Conservation (phyloP, 2,113 vertebrate species). For the Nesoenas mayeri region DNA sequence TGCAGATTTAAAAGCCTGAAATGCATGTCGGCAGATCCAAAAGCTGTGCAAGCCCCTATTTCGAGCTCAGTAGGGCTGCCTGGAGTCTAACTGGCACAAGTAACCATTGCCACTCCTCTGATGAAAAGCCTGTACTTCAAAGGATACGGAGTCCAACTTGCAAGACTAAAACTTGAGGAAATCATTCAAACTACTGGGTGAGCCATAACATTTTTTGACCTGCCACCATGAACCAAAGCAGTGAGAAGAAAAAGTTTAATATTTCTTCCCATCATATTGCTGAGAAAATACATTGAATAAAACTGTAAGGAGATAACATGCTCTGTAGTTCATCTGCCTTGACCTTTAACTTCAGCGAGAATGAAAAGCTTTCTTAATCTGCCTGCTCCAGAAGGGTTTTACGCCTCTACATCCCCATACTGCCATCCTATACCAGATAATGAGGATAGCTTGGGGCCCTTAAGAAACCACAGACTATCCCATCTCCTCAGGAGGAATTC, state of each 20-base stretch:
- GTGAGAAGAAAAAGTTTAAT: conserved; percentile 24
- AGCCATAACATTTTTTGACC: conserved; percentile 55
- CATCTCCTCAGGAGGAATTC: neutral
- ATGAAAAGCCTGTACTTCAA: conserved; percentile 20
- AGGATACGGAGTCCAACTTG: neutral
- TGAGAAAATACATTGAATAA: conserved; percentile 7
- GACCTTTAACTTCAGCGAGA: neutral
- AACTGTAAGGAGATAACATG: neutral
- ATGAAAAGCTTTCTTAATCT: conserved; percentile 37
- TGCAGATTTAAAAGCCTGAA: neutral
- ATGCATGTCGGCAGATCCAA: neutral
- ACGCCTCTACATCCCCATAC: neutral
- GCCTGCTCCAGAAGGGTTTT: neutral
- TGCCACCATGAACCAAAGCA: conserved; percentile 49
- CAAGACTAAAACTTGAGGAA: conserved; percentile 37
- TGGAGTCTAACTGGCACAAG: neutral
- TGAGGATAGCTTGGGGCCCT: neutral
- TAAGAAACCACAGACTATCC: neutral
- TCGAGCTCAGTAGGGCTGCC: conserved; percentile 15
- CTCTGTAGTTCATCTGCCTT: neutral
- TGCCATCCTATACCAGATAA: neutral
- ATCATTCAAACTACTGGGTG: conserved; percentile 26
- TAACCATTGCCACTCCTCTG: conserved; percentile 1
- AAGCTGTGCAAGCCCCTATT: neutral
- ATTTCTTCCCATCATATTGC: conserved; percentile 22